These are phyloP conservation scores for Peromyscus eremicus DNA, from an alignment of 2,797 vertebrate species.

Conservation along the genomic window DNA sequence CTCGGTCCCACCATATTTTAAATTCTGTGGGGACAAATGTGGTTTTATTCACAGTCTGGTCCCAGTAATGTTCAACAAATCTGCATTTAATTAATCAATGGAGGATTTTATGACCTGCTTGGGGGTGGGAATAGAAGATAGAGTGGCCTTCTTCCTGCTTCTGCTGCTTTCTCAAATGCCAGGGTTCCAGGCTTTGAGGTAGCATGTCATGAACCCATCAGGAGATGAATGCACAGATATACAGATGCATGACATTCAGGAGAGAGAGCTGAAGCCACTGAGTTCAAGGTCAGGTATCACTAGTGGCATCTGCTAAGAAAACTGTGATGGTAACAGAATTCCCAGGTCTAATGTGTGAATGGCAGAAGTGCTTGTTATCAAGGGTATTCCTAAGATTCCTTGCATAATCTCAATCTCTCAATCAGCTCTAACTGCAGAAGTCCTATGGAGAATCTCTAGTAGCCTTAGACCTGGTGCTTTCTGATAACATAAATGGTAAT, in stretches of 20 bases:
- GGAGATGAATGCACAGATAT: not conserved
- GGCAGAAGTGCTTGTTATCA: not conserved
- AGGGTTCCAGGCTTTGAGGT: not conserved
- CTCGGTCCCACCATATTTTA: not conserved
- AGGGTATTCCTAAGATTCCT: not conserved
- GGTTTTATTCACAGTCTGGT: not conserved
- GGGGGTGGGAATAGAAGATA: too few species aligned
- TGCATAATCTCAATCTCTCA: not conserved
- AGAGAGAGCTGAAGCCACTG: not conserved
- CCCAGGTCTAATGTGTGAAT: not conserved
- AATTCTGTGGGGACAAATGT: not conserved
- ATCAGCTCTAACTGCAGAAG: not conserved
- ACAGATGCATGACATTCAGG: not conserved
- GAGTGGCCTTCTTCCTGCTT: not conserved
- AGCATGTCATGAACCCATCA: not conserved
- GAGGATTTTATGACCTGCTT: not conserved
- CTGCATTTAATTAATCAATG: not conserved
- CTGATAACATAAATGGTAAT: not conserved
- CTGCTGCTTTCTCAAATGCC: not conserved
- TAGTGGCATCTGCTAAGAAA: not conserved
- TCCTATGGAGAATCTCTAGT: not conserved
- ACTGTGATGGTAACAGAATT: not conserved
- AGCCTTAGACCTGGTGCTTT: not conserved
- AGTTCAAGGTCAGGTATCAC: not conserved
- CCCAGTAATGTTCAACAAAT: not conserved